phyloP scores from a whole-genome alignment of 2,797 vertebrate species.

The Atherinosoma microstoma region DNA sequence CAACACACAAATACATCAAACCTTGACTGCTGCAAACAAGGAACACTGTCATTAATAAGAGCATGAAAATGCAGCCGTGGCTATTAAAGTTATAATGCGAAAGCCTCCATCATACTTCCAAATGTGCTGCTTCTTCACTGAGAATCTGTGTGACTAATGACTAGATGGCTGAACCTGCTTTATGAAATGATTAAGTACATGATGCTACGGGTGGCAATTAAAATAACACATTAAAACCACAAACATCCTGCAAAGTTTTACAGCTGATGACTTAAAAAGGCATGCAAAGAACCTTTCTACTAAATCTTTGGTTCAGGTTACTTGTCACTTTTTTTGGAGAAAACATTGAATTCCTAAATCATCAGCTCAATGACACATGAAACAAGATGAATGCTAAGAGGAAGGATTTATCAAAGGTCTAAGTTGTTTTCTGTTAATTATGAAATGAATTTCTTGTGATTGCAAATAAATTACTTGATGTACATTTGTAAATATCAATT shows the following conservation, averaged over 20 bases:
- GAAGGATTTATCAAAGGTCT: background rate
- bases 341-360: background rate
- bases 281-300: conserved; percentile 23
- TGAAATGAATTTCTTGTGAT: background rate
- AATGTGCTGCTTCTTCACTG: conserved; percentile 35
- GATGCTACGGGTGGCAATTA: conserved; percentile 49
- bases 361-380: background rate
- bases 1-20: conserved; percentile 65
- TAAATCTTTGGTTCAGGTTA: background rate
- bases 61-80: conserved; percentile 49
- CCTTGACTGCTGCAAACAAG: conserved; percentile 54
- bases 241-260: conserved; percentile 39
- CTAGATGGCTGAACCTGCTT: conserved; percentile 48
- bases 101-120: conserved; percentile 56
- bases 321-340: background rate
- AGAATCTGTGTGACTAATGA: conserved; percentile 46
- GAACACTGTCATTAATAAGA: conserved; percentile 60
- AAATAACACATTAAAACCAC: conserved; percentile 45
- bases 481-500: background rate
- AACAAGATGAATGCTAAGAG: background rate
- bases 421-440: background rate
- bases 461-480: background rate
- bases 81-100: conserved; percentile 61
- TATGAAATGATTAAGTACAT: conserved; percentile 55
- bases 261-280: conserved; percentile 28